Evolutionary conservation across 2,888 invertebrate genomes (phyloP).

Genomic region (Maniola hyperantus): DNA sequence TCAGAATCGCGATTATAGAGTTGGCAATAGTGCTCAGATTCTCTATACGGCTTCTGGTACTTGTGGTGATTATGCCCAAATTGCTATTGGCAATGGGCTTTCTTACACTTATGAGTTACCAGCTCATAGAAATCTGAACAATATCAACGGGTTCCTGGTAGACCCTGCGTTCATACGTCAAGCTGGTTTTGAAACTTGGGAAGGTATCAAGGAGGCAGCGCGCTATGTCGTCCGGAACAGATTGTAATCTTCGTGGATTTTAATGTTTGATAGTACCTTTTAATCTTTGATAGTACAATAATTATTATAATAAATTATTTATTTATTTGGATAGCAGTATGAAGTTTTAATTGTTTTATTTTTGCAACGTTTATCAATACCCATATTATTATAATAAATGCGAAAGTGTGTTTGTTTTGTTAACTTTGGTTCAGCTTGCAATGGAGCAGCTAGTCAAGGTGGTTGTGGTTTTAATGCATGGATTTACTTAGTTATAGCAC

Average conservation of each 20-base stretch:
- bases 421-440: too few relatives aligned
- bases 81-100: conserved; percentile 21
- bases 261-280: not conserved
- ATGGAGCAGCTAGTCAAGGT: too few relatives aligned
- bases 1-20: conserved; percentile 67
- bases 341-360: not conserved
- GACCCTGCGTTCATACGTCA: conserved; percentile 76
- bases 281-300: not conserved
- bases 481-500: not conserved
- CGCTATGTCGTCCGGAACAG: conserved; percentile 52
- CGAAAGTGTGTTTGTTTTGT: not conserved
- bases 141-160: conserved; percentile 32
- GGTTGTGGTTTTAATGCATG: not conserved
- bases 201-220: conserved; percentile 80
- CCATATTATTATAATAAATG: not conserved
- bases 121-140: conserved; percentile 35
- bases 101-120: conserved; percentile 82
- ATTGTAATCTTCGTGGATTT: not conserved
- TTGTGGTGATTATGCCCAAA: conserved; percentile 81
- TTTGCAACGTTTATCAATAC: not conserved
- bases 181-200: conserved; percentile 84
- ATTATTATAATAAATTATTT: not conserved
- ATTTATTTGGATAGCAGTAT: not conserved
- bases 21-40: conserved; percentile 76
- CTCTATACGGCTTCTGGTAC: conserved; percentile 84